Percentiles rank a stretch among this genome's conserved stretches.
These are phyloP conservation scores for Marmota flaviventris DNA, from an alignment of 2,113 vertebrate species.

Conservation along the genomic window DNA sequence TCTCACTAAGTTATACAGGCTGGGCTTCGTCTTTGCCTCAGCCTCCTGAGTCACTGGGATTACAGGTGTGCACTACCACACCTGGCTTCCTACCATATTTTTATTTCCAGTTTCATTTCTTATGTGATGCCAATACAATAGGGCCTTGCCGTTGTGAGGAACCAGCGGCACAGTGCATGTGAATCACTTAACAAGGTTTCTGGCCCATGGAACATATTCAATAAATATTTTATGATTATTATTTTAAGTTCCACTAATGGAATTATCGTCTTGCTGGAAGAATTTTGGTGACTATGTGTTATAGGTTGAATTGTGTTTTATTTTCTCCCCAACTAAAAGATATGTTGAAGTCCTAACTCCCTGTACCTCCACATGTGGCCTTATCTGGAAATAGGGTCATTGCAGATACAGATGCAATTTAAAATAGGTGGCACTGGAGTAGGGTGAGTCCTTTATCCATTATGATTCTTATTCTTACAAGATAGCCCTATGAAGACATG, in stretches of 20 bases:
- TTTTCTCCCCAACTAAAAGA: not conserved
- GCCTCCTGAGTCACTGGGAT: too few species aligned
- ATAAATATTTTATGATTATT: not conserved
- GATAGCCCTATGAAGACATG: not conserved
- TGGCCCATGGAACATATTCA: too few species aligned
- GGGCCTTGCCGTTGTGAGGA: not conserved
- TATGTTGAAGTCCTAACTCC: not conserved
- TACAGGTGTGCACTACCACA: too few species aligned
- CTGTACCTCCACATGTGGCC: not conserved
- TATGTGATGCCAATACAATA: not conserved
- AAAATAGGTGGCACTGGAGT: not conserved
- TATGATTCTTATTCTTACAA: not conserved
- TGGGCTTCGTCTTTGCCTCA: too few species aligned
- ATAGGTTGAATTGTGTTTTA: not conserved
- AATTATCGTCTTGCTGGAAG: not conserved
- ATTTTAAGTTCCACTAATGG: not conserved
- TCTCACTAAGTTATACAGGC: too few species aligned
- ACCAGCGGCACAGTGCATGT: accelerated
- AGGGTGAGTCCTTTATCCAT: not conserved
- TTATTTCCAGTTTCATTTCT: not conserved
- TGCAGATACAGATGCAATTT: not conserved
- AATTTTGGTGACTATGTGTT: not conserved
- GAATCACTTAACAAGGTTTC: not conserved
- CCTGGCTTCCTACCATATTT: not conserved
- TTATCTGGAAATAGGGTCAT: not conserved